Conservation (phyloP, 1,140 invertebrate species). For the Riptortus pedestris region DNA sequence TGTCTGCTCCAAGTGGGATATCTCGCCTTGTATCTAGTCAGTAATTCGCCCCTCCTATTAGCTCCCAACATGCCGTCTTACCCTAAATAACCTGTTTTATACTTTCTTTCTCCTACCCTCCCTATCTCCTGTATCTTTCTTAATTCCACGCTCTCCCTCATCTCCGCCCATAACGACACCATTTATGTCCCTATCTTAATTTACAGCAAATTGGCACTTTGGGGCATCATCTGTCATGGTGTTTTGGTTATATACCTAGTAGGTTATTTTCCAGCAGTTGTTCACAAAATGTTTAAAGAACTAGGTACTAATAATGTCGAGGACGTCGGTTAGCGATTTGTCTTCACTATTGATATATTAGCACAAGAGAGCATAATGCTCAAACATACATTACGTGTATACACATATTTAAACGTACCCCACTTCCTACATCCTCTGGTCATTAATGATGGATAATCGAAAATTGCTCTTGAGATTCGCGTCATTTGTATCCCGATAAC, state of each 20-base stretch:
- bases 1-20: background rate
- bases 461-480: too few relatives aligned
- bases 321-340: too few relatives aligned
- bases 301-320: too few relatives aligned
- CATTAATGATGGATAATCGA: too few relatives aligned
- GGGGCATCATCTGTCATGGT: background rate
- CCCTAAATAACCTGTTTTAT: background rate
- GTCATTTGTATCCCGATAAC: too few relatives aligned
- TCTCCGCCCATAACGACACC: background rate
- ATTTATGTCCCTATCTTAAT: too few relatives aligned
- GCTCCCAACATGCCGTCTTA: background rate
- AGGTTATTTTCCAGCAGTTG: background rate
- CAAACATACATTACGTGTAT: too few relatives aligned
- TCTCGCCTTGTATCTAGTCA: constrained; percentile 2
- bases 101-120: background rate
- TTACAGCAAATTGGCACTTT: background rate
- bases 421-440: too few relatives aligned
- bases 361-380: too few relatives aligned
- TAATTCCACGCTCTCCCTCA: background rate
- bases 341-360: too few relatives aligned
- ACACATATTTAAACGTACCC: too few relatives aligned
- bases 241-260: background rate
- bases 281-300: too few relatives aligned
- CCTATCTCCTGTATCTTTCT: background rate
- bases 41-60: constrained; percentile 11